Evolutionary conservation across 2,888 invertebrate genomes (phyloP).

Genomic region (Synanthedon formicaeformis): DNA sequence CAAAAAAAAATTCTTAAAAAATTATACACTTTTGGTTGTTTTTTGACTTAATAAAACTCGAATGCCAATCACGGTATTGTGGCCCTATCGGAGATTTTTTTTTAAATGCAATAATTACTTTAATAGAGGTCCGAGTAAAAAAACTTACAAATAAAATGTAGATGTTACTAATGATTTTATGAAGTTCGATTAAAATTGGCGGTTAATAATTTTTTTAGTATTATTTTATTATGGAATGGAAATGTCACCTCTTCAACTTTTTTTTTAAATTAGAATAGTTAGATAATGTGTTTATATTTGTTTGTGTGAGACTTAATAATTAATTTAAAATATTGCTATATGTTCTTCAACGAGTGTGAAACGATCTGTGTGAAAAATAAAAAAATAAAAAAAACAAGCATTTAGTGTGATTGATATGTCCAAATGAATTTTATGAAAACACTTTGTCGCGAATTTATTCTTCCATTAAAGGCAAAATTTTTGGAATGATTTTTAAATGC

Average conservation of each 20-base stretch:
- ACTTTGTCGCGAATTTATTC: conserved; percentile 4
- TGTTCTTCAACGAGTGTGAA: neutral
- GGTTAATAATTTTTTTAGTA: too few species aligned
- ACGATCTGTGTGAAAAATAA: neutral
- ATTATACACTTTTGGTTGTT: conserved; percentile 7
- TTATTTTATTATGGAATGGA: too few species aligned
- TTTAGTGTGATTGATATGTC: too few species aligned
- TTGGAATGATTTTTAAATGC: neutral
- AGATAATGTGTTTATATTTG: too few species aligned
- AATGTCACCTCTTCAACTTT: too few species aligned
- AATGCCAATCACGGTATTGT: conserved; percentile 8
- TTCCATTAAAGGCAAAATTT: neutral
- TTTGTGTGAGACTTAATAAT: too few species aligned
- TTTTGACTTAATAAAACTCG: conserved; percentile 14
- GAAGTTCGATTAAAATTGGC: conserved; percentile 1
- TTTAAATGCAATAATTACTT: neutral
- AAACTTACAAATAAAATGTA: too few species aligned
- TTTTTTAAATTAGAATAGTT: too few species aligned
- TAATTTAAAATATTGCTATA: too few species aligned
- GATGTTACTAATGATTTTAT: conserved; percentile 7
- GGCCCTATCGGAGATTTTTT: neutral
- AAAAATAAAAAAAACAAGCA: too few species aligned
- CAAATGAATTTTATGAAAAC: conserved; percentile 12
- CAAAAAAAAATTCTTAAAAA: conserved; percentile 5
- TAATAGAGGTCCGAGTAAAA: neutral